Evolutionary conservation across 2,888 invertebrate genomes (phyloP).

Genomic region (Itoplectis maculator): DNA sequence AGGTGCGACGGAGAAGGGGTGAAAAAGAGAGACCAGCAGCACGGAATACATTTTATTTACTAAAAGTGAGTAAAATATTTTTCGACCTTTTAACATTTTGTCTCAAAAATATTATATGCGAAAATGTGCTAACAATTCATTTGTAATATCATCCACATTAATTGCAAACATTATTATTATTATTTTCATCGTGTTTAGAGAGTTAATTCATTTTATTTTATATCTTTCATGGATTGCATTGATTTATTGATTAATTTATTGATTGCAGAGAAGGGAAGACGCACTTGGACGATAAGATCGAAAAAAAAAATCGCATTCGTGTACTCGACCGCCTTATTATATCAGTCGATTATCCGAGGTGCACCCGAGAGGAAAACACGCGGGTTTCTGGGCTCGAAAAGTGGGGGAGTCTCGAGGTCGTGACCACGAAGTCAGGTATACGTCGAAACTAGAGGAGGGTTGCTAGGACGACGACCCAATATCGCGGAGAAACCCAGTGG

Average conservation of each 20-base stretch:
- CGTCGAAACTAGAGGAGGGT: slow-evolving; percentile 62
- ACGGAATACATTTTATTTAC: too few species aligned
- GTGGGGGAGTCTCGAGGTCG: slow-evolving; percentile 78
- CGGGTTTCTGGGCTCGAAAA: slow-evolving; percentile 40
- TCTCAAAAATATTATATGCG: neutral
- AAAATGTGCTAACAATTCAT: neutral
- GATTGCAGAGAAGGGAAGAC: neutral
- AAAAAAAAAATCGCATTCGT: slow-evolving; percentile 13
- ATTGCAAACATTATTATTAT: neutral
- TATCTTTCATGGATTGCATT: neutral
- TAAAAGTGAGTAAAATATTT: slow-evolving; percentile 1
- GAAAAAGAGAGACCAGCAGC: slow-evolving; percentile 9
- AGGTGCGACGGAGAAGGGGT: slow-evolving; percentile 44
- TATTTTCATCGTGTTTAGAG: too few species aligned
- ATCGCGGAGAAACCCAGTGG: slow-evolving; percentile 56
- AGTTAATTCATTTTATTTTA: too few species aligned
- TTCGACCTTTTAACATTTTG: neutral
- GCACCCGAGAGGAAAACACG: slow-evolving; percentile 45
- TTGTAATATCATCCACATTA: neutral
- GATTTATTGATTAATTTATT: slow-evolving; percentile 13
- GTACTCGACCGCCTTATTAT: slow-evolving; percentile 23
- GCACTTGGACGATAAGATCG: neutral
- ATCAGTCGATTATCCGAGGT: slow-evolving; percentile 34
- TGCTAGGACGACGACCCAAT: slow-evolving; percentile 68
- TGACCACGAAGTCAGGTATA: slow-evolving; percentile 67